Evolutionary conservation across 2,113 vertebrate species (phyloP).

Genomic region (Nannobrachium achirus): DNA sequence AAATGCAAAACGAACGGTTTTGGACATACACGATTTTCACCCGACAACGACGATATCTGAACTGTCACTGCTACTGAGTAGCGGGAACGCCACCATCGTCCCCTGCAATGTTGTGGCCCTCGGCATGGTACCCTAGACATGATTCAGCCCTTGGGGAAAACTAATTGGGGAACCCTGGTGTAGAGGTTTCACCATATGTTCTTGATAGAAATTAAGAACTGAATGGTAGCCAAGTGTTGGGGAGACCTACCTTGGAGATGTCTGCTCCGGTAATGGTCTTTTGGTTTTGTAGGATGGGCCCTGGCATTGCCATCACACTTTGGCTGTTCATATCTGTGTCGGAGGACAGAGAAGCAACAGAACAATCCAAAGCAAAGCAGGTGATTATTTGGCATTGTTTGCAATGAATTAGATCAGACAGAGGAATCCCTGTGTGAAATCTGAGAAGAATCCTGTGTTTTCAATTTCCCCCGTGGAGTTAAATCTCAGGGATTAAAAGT

Average conservation of each 20-base stretch:
- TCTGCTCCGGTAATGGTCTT: conserved; percentile 89
- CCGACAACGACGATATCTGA: conserved; percentile 26
- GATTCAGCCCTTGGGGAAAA: no score
- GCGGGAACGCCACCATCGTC: no score
- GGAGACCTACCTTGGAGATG: conserved; percentile 89
- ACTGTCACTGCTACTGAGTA: no score
- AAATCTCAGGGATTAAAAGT: conserved; percentile 52
- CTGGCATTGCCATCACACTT: conserved; percentile 92
- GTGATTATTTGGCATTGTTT: conserved; percentile 22
- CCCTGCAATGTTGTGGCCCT: no score
- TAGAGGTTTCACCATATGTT: conserved; percentile 41
- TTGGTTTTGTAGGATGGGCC: conserved; percentile 89
- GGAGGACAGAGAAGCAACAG: conserved; percentile 34
- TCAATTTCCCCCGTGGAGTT: conserved; percentile 37
- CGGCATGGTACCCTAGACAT: conserved; percentile 19
- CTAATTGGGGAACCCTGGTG: no score
- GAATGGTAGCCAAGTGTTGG: conserved; percentile 16
- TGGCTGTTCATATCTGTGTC: conserved; percentile 91
- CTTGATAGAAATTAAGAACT: conserved; percentile 34
- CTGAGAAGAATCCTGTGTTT: conserved; percentile 39
- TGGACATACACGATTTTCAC: conserved; percentile 29
- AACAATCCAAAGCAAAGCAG: conserved; percentile 13
- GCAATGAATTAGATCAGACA: not conserved
- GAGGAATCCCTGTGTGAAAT: conserved; percentile 18
- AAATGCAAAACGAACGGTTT: no score